These are phyloP conservation scores for Drosophila elegans DNA, from an alignment of 1,140 invertebrate species.

Conservation along the genomic window DNA sequence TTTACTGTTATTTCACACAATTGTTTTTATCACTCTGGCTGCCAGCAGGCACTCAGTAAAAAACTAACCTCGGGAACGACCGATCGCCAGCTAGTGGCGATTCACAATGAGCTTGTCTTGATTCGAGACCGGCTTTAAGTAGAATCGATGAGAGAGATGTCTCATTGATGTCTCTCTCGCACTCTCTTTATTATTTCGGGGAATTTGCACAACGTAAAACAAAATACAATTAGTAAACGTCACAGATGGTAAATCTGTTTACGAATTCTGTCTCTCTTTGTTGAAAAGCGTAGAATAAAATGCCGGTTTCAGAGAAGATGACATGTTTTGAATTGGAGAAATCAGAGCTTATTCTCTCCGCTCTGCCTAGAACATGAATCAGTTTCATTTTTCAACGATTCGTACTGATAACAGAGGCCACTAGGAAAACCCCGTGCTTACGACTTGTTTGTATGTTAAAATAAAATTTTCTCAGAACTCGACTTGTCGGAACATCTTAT, in stretches of 20 bases:
- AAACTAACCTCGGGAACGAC: conserved; percentile 17
- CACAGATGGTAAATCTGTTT: conserved; percentile 31
- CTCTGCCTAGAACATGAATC: too few species aligned
- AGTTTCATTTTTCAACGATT: too few species aligned
- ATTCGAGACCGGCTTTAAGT: conserved; percentile 44
- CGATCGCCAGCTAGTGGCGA: conserved; percentile 23
- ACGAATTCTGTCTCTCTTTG: not conserved
- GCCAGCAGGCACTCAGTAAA: not conserved
- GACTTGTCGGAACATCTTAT: conserved; percentile 1
- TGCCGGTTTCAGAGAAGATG: not conserved
- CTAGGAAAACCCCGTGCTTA: not conserved
- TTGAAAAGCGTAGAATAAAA: not conserved
- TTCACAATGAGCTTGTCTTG: conserved; percentile 55
- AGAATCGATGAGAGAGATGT: conserved; percentile 13
- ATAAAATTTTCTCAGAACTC: not conserved
- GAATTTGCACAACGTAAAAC: conserved; percentile 37
- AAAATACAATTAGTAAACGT: conserved; percentile 6
- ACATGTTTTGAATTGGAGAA: not conserved
- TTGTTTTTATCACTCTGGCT: conserved; percentile 1
- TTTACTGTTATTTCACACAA: conserved; percentile 7
- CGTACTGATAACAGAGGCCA: not conserved
- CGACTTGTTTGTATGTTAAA: too few species aligned
- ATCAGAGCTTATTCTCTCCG: not conserved
- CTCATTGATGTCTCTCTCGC: conserved; percentile 3
- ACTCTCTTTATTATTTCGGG: conserved; percentile 13